These are phyloP conservation scores for Triops longicaudatus DNA, from an alignment of 1,140 invertebrate genomes.

Conservation along the genomic window DNA sequence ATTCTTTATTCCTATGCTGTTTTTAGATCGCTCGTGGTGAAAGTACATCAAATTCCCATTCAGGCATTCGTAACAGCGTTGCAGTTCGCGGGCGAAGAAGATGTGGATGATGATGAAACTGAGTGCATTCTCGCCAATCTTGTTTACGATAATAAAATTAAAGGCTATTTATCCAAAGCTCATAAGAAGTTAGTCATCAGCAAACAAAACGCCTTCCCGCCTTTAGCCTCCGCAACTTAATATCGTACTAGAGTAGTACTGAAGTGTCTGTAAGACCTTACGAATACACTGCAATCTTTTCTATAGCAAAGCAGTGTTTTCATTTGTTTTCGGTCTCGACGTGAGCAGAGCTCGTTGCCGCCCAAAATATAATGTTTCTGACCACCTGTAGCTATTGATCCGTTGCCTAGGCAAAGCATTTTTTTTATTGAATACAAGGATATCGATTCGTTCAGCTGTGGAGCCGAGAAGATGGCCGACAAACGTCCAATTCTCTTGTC, in stretches of 20 bases:
- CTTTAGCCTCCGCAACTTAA: slow-evolving; percentile 31
- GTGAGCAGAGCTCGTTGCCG: too few relatives aligned
- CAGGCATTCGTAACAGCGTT: slow-evolving; percentile 69
- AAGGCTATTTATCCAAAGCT: slow-evolving; percentile 95
- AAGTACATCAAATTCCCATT: slow-evolving; percentile 85
- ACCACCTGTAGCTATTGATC: not conserved
- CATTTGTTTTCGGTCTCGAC: too few relatives aligned
- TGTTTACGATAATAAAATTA: slow-evolving; percentile 87
- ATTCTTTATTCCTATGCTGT: slow-evolving; percentile 33
- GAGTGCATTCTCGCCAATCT: slow-evolving; percentile 94
- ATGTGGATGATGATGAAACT: slow-evolving; percentile 86
- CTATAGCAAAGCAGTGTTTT: not conserved
- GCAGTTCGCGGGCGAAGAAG: slow-evolving; percentile 66
- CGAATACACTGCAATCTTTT: not conserved
- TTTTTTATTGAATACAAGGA: not conserved
- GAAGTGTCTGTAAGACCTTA: not conserved
- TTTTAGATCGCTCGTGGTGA: slow-evolving; percentile 62
- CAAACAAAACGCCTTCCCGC: slow-evolving; percentile 92
- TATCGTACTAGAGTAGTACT: not conserved
- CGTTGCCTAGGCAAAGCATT: not conserved
- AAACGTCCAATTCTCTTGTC: not conserved
- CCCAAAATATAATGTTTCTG: not conserved
- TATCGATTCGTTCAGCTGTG: not conserved
- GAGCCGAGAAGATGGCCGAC: not conserved
- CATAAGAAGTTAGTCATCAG: slow-evolving; percentile 96